Evolutionary conservation across 1,140 invertebrate genomes (phyloP), one percentile per base, ranked within the genome.

Genomic region (Trigoniulus corallinus): DNA sequence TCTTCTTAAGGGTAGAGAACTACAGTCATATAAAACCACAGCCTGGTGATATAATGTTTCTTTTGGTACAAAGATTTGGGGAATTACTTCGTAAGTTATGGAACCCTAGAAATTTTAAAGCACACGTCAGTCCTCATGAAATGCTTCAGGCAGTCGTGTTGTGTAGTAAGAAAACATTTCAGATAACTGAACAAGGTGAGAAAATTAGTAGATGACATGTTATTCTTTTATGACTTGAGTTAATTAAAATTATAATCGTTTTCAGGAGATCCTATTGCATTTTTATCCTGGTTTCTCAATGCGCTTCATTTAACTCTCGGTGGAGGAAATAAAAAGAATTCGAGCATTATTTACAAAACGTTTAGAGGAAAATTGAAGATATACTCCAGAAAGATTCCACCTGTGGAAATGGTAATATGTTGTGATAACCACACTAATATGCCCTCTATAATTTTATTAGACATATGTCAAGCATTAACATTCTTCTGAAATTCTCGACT

Each of bases 91-190:
- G 96, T 2, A 99, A 99, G 68, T 71, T 99, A 56, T 99, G 96
- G 96, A 99, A 99, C 70, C 93, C 94, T 0, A 71, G 91, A 51
- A 98, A 98, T 64, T 99, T 99, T 63, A 98, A 98, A 72, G 88
- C 94, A 2, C 96, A 99, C 64, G 96, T 99, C 1, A 97, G 92
- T 47, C 96, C 96, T 0, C 96, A 99, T 68, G 96, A 99, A 74
- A 99, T 99, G 95, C 69, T 99, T 13, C 96, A 99, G 69, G 91
- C 96, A 27, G 93, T 99, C 26, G 95, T 98, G 1, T 69, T 98
- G 4, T 98, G 92, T 82, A 96, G 91, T 59, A 88, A 92, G 65
- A 99, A 99, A 63, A 79, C 81, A 58, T 99, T 98, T 66, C 94
- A 99, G 64, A 96, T 99, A 64, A 98, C 92, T 1, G 80, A 94